Percentiles rank a stretch among this genome's conserved stretches.
These are phyloP conservation scores for Lontra canadensis DNA, from an alignment of 2,113 vertebrate species.

Conservation along the genomic window DNA sequence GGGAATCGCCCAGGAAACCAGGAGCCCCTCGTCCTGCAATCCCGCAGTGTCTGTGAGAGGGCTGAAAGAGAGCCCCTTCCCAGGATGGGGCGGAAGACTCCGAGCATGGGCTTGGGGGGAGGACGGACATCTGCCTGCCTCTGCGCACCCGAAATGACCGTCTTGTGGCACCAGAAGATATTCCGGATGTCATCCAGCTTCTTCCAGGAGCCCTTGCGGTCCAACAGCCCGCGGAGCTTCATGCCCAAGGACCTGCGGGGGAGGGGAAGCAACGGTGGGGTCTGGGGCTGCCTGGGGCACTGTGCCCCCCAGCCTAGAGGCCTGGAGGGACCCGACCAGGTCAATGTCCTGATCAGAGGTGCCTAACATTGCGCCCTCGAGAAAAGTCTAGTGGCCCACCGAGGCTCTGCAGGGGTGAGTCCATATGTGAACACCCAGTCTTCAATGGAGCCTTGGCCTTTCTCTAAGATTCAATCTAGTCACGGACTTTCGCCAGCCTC, in stretches of 20 bases:
- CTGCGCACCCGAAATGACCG: conserved; percentile 63
- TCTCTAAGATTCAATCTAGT: background rate
- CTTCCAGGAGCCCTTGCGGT: conserved; percentile 76
- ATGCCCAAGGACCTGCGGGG: conserved; percentile 73
- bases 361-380: background rate
- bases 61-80: background rate
- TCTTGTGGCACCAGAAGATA: conserved; percentile 79
- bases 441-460: background rate
- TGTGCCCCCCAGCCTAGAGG: background rate
- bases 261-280: background rate
- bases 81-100: background rate
- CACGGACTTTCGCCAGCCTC: background rate
- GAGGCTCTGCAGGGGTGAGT: background rate
- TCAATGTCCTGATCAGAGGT: background rate
- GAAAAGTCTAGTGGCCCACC: background rate
- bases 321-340: background rate
- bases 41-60: background rate
- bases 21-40: background rate
- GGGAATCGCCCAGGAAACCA: background rate
- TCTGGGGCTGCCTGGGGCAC: background rate
- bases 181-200: conserved; percentile 77
- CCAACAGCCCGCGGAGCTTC: conserved; percentile 74
- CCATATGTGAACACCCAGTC: accelerated
- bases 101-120: background rate
- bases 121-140: background rate